These are phyloP conservation scores for Paedocypris micromegethes DNA, from an alignment of 2,797 vertebrate genomes.

Conservation along the genomic window DNA sequence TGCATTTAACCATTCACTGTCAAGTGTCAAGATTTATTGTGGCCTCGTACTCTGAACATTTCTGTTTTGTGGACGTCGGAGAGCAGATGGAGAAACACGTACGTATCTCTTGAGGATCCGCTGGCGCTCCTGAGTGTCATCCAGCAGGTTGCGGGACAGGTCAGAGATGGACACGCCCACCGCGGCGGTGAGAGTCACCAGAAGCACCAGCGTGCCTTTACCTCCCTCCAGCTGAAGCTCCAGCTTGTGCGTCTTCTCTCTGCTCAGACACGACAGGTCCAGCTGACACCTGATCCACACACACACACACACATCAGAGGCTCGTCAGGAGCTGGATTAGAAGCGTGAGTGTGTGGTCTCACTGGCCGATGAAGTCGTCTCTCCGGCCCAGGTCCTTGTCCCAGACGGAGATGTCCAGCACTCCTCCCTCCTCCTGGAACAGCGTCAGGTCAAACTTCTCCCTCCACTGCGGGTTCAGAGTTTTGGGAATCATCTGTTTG, in stretches of 20 bases:
- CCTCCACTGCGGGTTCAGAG: slow-evolving; percentile 89
- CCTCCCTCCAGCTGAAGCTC: slow-evolving; percentile 84
- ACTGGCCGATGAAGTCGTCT: slow-evolving; percentile 95
- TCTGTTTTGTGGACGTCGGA: too few species aligned
- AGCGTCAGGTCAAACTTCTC: slow-evolving; percentile 93
- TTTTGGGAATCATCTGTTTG: slow-evolving; percentile 83
- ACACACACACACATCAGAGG: background rate
- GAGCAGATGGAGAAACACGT: slow-evolving; percentile 55
- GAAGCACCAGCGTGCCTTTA: slow-evolving; percentile 81
- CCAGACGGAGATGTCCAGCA: slow-evolving; percentile 89
- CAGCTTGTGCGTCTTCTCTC: slow-evolving; percentile 91
- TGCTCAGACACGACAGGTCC: slow-evolving; percentile 82
- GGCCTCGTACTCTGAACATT: too few species aligned
- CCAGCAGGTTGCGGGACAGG: slow-evolving; percentile 80
- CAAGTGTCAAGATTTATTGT: background rate
- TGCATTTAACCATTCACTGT: too few species aligned
- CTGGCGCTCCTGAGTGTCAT: slow-evolving; percentile 81
- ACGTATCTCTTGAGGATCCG: slow-evolving; percentile 89
- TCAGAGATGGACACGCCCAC: slow-evolving; percentile 86
- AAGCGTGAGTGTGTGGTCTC: slow-evolving; percentile 21
- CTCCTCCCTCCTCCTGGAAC: slow-evolving; percentile 81
- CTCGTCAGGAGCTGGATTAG: background rate
- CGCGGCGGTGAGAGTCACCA: slow-evolving; percentile 92
- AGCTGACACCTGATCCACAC: slow-evolving; percentile 79
- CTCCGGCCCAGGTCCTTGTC: slow-evolving; percentile 84